Percentiles rank a stretch among this genome's conserved stretches.
These are phyloP conservation scores for Acheta domesticus DNA, from an alignment of 2,888 invertebrate species.

Conservation along the genomic window DNA sequence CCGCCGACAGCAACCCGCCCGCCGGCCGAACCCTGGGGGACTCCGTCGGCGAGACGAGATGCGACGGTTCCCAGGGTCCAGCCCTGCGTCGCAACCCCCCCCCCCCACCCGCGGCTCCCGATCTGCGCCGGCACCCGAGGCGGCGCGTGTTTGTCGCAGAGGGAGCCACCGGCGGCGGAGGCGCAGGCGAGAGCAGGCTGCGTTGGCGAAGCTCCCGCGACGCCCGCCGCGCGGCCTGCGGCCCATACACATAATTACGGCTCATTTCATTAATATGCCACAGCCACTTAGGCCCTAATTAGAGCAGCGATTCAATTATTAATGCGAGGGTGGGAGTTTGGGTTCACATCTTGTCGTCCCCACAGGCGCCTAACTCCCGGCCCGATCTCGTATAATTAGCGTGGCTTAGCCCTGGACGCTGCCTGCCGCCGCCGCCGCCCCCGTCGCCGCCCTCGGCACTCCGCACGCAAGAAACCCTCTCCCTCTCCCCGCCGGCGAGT, in stretches of 20 bases:
- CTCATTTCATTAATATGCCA: conserved; percentile 18
- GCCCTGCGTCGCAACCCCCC: not conserved
- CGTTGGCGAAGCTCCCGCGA: not conserved
- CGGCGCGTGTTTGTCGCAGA: not conserved
- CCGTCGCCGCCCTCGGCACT: not conserved
- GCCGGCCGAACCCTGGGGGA: not conserved
- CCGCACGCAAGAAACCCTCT: not conserved
- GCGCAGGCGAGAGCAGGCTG: not conserved
- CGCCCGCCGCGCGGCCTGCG: not conserved
- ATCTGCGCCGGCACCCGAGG: not conserved
- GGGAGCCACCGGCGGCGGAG: not conserved
- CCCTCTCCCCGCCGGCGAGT: not conserved
- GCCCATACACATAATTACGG: conserved; percentile 18
- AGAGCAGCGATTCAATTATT: conserved; percentile 7
- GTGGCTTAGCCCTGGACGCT: not conserved
- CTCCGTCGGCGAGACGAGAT: no score
- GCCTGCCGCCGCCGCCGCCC: not conserved
- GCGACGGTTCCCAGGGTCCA: no score
- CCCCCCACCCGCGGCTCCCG: not conserved
- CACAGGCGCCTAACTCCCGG: conserved; percentile 10
- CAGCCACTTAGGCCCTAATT: conserved; percentile 10
- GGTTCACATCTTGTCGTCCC: conserved; percentile 18
- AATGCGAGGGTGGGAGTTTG: conserved; percentile 7
- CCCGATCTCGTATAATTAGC: conserved; percentile 9
- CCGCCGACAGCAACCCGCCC: not conserved